A percentile compares a stretch with the other conserved stretches of the same genome.
Evolutionary conservation across 2,888 invertebrate species (phyloP).

Genomic region (Microplitis deprimator): DNA sequence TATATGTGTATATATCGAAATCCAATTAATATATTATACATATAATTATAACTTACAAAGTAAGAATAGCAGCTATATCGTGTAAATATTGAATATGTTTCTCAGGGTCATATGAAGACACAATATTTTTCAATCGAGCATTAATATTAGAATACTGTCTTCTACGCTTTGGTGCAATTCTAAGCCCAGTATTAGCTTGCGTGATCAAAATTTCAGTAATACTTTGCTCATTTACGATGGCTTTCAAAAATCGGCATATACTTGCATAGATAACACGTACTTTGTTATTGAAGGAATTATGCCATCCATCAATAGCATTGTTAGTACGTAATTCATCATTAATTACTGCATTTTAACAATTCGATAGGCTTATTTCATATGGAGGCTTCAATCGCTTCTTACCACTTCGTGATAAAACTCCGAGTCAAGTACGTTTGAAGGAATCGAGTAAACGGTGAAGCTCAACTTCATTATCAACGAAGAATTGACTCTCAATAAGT

Average conservation of each 20-base stretch:
- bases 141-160: not conserved
- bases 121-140: not conserved
- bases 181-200: no score
- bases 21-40: no score
- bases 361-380: not conserved
- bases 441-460: not conserved
- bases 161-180: not conserved
- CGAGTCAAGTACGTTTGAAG: not conserved
- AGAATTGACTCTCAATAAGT: not conserved
- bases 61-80: not conserved
- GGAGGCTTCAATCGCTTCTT: not conserved
- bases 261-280: not conserved
- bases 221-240: not conserved
- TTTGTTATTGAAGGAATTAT: not conserved
- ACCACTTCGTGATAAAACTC: slow-evolving; percentile 1
- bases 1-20: no score
- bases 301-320: no score
- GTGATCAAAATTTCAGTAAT: no score
- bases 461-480: not conserved
- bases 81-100: not conserved
- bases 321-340: no score
- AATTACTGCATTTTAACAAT: no score
- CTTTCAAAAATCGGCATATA: not conserved
- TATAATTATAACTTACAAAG: not conserved
- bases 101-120: not conserved